phyloP scores from a whole-genome alignment of 2,888 invertebrate species.

The Salticus scenicus region DNA sequence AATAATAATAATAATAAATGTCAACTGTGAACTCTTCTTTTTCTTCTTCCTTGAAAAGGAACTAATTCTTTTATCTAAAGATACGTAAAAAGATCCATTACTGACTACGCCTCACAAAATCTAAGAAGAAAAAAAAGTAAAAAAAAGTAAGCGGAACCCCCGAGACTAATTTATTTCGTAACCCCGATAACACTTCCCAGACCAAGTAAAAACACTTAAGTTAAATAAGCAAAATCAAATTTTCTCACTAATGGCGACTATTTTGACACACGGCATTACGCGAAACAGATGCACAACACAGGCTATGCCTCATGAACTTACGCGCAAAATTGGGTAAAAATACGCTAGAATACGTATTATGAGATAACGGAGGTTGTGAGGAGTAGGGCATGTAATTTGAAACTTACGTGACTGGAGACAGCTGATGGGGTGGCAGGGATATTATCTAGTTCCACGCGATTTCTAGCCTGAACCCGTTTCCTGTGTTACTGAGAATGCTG shows the following conservation, averaged over 20 bases:
- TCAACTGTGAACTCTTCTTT: no score
- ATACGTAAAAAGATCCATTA: no score
- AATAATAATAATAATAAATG: no score
- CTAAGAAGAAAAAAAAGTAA: not conserved
- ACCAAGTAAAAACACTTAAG: not conserved
- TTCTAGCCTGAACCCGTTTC: constrained; percentile 12
- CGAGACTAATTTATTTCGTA: not conserved
- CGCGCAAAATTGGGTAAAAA: constrained; percentile 5
- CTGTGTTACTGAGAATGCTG: not conserved
- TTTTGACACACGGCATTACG: constrained; percentile 54
- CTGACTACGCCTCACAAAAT: no score
- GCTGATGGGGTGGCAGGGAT: constrained; percentile 18
- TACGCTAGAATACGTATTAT: constrained; percentile 13
- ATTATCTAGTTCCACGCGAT: constrained; percentile 32
- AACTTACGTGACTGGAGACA: constrained; percentile 43
- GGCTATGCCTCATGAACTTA: constrained; percentile 25
- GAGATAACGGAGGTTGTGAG: constrained; percentile 25
- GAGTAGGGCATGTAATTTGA: constrained; percentile 51
- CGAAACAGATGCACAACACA: constrained; percentile 51
- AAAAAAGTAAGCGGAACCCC: no score
- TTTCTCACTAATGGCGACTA: constrained; percentile 47
- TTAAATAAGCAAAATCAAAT: not conserved
- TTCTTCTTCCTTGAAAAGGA: no score
- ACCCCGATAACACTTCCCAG: not conserved
- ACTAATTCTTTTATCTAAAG: no score